These are phyloP conservation scores for Guaruba guarouba DNA, from an alignment of 2,113 vertebrate species.

Conservation along the genomic window DNA sequence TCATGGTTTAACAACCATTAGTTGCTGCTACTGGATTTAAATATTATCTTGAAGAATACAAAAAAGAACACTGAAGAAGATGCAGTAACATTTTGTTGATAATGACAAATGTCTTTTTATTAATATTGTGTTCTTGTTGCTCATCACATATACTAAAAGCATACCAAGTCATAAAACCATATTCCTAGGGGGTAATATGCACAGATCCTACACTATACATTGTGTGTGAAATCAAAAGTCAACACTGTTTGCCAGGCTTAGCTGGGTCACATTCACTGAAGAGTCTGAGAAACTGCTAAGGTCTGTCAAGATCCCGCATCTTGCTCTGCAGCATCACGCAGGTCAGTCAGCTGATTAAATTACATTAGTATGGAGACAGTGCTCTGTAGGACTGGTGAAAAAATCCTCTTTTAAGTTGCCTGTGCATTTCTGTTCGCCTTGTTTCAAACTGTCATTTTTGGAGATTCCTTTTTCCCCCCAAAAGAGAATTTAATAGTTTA, in stretches of 20 bases:
- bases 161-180: not conserved
- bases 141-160: not conserved
- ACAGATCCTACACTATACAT: not conserved
- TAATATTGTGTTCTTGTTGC: not conserved
- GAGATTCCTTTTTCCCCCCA: fast-evolving
- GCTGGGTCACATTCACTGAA: not conserved
- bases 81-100: not conserved
- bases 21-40: constrained; percentile 22
- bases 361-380: not conserved
- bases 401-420: not conserved
- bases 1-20: constrained; percentile 27
- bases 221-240: not conserved
- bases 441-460: not conserved
- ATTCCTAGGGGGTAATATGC: not conserved
- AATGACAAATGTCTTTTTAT: constrained; percentile 33
- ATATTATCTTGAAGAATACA: not conserved
- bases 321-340: not conserved
- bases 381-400: not conserved
- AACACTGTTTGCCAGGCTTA: not conserved
- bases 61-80: constrained; percentile 6
- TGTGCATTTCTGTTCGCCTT: not conserved
- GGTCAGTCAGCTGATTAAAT: not conserved
- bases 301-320: not conserved
- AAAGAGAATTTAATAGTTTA: not conserved
- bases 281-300: not conserved